Conservation (phyloP, 2,113 vertebrate species). For the Tragelaphus buxtoni region DNA sequence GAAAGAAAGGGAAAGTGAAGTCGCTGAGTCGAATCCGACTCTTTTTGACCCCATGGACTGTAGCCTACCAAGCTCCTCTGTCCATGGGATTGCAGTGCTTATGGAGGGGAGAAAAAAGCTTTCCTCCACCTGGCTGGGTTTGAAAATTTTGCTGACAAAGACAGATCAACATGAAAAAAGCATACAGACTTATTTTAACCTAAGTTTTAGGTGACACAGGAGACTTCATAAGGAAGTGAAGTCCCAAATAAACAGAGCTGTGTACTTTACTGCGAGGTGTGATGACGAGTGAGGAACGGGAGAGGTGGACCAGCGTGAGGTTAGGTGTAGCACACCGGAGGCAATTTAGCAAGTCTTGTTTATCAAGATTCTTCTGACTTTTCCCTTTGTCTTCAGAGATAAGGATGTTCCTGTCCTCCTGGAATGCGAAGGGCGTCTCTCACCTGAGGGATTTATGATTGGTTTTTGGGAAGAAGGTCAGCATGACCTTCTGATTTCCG, state of each 20-base stretch:
- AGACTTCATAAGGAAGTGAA: not conserved
- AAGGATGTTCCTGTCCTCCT: not conserved
- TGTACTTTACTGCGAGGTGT: too few relatives aligned
- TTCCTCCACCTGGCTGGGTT: not conserved
- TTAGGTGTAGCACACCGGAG: not conserved
- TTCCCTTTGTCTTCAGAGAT: not conserved
- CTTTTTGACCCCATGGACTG: too few relatives aligned
- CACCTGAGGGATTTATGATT: not conserved
- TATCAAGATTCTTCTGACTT: not conserved
- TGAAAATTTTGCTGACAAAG: not conserved
- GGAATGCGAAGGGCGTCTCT: not conserved
- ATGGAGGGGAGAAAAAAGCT: too few relatives aligned
- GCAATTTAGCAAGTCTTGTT: not conserved
- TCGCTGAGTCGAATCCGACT: too few relatives aligned
- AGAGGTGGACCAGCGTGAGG: not conserved
- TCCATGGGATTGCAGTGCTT: not conserved
- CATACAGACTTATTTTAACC: not conserved
- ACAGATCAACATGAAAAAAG: not conserved
- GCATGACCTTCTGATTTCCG: not conserved
- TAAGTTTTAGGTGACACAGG: not conserved
- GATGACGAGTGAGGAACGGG: not conserved
- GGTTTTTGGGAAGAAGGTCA: not conserved
- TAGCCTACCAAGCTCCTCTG: too few relatives aligned
- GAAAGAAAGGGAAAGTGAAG: too few relatives aligned
- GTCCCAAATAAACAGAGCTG: not conserved